Base-by-base conservation (phyloP, 2,888 invertebrate genomes). In the Zygogramma bicolorata region DNA sequence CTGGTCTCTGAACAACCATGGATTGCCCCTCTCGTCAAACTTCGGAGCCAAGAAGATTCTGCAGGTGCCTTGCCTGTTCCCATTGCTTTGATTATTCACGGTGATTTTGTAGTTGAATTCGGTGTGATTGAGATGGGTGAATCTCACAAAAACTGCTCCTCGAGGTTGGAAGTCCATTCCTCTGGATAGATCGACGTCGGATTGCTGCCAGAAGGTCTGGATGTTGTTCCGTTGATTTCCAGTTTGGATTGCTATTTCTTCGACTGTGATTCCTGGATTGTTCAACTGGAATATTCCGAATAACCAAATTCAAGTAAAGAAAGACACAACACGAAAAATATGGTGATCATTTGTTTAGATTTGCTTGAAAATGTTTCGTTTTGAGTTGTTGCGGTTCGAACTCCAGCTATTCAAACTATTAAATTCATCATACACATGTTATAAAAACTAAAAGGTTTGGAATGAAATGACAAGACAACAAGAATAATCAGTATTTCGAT, bases 101-200 rank as follows among this genome's bases (percentile, higher is more conserved):
- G 74, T 81, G 70, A 87, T 84, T 27, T 87, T 90, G 82, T 94
- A 95, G 40, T 88, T 88, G 88, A 92, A 96, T 0, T 91, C 90
- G 4, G 90, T 88, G 82, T 95, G 92, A 86, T 95, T 94, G 72
- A 96, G 88, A 86, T 96, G 96, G 0, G 92, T 94, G 85, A 94
- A 92, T 60, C 82, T 61, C 2, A 81, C 77, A 61, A 81, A 90
- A 38, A 95, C 91, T 49, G 91, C 86, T 59, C 95, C 95, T 0
- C 94, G 89, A 0, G 95, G 95, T 8, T 92, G 90, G 87, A 96
- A 96, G 88, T 96, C 95, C 83, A 96, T 89, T 0, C 96, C 96
- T 0, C 95, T 90, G 0, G 93, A 91, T 29, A 96, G 85, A 82
- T 96, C 93, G 75, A 96, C 89, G 60, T 93, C 92, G 71, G 93